Conservation (phyloP, 2,888 invertebrate genomes). For the Philereme vetulata region DNA sequence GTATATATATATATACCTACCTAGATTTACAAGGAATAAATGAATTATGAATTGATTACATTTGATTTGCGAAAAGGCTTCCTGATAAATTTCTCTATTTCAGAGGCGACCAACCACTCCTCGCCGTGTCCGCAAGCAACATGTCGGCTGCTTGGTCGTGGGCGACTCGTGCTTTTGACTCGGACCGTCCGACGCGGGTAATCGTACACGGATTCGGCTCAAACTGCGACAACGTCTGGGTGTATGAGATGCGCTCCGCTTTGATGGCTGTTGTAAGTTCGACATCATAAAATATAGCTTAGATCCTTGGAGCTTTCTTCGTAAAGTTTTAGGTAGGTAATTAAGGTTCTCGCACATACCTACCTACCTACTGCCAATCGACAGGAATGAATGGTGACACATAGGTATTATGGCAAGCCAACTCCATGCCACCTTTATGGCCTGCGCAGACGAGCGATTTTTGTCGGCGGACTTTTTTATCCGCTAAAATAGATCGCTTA, state of each 20-base stretch:
- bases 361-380: too few species aligned
- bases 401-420: too few species aligned
- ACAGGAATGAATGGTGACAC: not conserved
- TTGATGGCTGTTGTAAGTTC: conserved; percentile 92
- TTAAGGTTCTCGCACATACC: too few species aligned
- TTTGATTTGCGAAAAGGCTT: not conserved
- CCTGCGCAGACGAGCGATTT: too few species aligned
- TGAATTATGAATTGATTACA: too few species aligned
- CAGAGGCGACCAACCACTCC: conserved; percentile 85
- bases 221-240: conserved; percentile 96
- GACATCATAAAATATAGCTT: not conserved
- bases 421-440: too few species aligned
- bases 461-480: too few species aligned
- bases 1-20: too few species aligned
- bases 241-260: conserved; percentile 95
- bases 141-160: conserved; percentile 87
- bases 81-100: conserved; percentile 30
- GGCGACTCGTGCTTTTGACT: conserved; percentile 87
- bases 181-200: conserved; percentile 88
- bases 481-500: too few species aligned
- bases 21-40: too few species aligned
- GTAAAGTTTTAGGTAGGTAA: too few species aligned
- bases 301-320: too few species aligned
- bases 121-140: conserved; percentile 89
- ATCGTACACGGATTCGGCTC: conserved; percentile 97